A percentile compares a stretch with the other conserved stretches of the same genome.
Conservation (phyloP, 2,797 vertebrate genomes). For the Emydoidea blandingii region DNA sequence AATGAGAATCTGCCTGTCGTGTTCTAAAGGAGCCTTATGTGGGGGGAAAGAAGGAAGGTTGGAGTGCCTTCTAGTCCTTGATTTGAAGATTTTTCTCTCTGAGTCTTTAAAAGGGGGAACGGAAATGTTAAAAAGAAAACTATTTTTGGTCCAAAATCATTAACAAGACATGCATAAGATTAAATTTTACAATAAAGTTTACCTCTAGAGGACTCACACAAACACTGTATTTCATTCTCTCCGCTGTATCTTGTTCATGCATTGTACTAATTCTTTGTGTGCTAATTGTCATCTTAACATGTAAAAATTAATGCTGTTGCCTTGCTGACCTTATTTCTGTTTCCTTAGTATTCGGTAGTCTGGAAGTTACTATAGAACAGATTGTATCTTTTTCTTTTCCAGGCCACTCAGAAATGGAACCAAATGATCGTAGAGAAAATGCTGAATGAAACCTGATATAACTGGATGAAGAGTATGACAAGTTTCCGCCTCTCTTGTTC, state of each 20-base stretch:
- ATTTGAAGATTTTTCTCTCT: background rate
- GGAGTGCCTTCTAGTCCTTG: background rate
- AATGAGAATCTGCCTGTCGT: background rate
- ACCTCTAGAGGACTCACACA: background rate
- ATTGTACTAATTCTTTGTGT: background rate
- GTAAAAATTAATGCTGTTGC: background rate
- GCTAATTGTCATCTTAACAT: background rate
- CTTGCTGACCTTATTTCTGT: background rate
- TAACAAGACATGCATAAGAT: background rate
- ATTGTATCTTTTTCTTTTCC: background rate
- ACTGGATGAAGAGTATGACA: background rate
- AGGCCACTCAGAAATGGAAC: background rate
- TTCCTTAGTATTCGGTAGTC: background rate
- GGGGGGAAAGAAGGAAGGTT: background rate
- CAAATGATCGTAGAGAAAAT: background rate
- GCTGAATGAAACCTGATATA: background rate
- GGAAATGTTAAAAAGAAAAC: background rate
- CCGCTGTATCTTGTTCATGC: background rate
- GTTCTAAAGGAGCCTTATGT: background rate
- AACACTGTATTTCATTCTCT: background rate
- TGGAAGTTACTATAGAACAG: background rate
- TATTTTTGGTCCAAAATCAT: background rate
- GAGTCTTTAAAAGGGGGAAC: background rate
- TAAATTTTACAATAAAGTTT: background rate
- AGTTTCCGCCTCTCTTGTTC: background rate